Base-by-base conservation (phyloP, 2,888 invertebrate genomes). In the Drosophila siamana region DNA sequence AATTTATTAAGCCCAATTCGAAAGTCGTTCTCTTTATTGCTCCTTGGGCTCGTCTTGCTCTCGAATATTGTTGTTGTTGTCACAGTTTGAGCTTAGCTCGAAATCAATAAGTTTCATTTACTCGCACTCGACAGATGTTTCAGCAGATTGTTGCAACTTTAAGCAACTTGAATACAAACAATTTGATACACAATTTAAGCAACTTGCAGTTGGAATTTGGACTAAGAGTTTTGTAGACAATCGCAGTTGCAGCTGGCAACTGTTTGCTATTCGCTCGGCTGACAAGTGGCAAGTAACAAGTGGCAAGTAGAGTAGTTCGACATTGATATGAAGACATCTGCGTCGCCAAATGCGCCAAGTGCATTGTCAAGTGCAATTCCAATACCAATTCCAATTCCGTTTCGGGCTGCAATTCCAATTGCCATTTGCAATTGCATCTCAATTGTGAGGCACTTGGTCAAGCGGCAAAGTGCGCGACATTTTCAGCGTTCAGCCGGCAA, bases 1-100 rank as follows among this genome's bases (percentile, higher is more conserved):
- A 85, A 85, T 86, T 85, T 86, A 86, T 86, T 81, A 80, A 81
- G 74, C 75, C 69, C 74, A 75, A 84, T 78, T 81, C 70, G 59
- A 68, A 68, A 41, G 55, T 51, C 44, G 50, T 69, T 56, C 62
- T 62, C 68, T 67, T 76, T 69, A 73, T 81, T 63, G 56, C 65
- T 33, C 19, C 28, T 54, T 19, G n/a, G 51, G 24, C 41, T 13
- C 52, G 7, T 22, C 44, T 47, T 26, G 16, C 43, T 22, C n/a
- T 9, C 30, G 28, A 52, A 30, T n/a, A n/a, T n/a, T n/a, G n/a
- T 28, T 28, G 28, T 40, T 64, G 41, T 63, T 59, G 73, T 24
- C 73, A 63, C 63, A 60, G 30, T 64, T 64, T 43, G 30, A 63
- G 22, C 56, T 43, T 7, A 46, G 41, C 41, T 59, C 38, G 28